A percentile compares a stretch with the other conserved stretches of the same genome.
These are phyloP conservation scores for Ploceus nigricollis DNA, from an alignment of 2,113 vertebrate species.

Conservation along the genomic window DNA sequence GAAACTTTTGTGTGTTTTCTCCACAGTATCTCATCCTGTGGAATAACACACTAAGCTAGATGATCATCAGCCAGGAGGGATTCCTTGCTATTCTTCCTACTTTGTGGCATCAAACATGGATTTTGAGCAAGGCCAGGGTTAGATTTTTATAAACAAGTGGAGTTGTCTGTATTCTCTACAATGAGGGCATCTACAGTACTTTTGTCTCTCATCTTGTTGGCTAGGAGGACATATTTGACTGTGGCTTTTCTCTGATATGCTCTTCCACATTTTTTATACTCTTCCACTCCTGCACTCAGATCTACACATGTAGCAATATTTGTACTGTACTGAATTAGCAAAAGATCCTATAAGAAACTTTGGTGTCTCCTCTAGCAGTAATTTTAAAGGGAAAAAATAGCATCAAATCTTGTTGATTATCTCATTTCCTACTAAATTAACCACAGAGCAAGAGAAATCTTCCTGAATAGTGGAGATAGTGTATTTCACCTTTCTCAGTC, in stretches of 20 bases:
- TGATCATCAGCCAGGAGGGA: background rate
- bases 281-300: background rate
- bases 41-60: background rate
- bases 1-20: background rate
- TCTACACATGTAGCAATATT: background rate
- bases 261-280: accelerated
- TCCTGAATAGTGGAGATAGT: background rate
- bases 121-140: background rate
- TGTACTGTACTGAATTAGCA: background rate
- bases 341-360: background rate
- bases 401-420: background rate
- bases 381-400: background rate
- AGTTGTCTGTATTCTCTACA: background rate
- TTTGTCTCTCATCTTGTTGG: background rate
- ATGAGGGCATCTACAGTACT: background rate
- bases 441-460: background rate
- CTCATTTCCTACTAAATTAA: background rate
- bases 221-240: background rate
- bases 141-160: background rate
- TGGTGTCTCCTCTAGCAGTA: background rate
- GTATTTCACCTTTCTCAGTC: background rate
- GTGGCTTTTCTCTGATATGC: background rate
- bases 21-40: background rate
- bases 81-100: background rate
- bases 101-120: background rate